Evolutionary conservation across 2,113 vertebrate genomes (phyloP).

Genomic region (Antidorcas marsupialis): DNA sequence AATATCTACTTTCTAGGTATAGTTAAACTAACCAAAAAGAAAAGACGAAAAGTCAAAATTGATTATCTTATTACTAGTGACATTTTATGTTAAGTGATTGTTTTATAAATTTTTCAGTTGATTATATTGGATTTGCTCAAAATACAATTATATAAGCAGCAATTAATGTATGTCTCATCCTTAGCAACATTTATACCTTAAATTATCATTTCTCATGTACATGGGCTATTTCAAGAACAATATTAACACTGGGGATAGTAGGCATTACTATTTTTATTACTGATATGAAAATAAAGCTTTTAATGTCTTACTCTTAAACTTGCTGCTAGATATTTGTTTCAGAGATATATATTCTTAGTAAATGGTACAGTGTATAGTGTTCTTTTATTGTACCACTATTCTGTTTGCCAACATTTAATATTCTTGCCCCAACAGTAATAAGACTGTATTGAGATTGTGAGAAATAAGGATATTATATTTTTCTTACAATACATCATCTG

Average conservation of each 20-base stretch:
- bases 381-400: not conserved
- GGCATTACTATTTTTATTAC: not conserved
- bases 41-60: not conserved
- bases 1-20: not conserved
- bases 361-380: not conserved
- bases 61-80: not conserved
- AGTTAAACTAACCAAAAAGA: not conserved
- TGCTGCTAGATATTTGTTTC: not conserved
- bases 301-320: not conserved
- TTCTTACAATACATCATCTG: not conserved
- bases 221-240: not conserved
- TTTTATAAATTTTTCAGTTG: not conserved
- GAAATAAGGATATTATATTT: not conserved
- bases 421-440: not conserved
- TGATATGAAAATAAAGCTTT: not conserved
- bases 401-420: not conserved
- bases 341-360: not conserved
- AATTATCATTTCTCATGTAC: not conserved
- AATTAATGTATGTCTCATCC: not conserved
- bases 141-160: not conserved
- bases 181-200: not conserved
- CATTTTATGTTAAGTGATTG: not conserved
- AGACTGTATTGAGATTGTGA: not conserved
- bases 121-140: not conserved
- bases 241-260: not conserved